A percentile compares a stretch with the other conserved stretches of the same genome.
phyloP scores from a whole-genome alignment of 2,888 invertebrate genomes.

The Sinohyriopsis cumingii region DNA sequence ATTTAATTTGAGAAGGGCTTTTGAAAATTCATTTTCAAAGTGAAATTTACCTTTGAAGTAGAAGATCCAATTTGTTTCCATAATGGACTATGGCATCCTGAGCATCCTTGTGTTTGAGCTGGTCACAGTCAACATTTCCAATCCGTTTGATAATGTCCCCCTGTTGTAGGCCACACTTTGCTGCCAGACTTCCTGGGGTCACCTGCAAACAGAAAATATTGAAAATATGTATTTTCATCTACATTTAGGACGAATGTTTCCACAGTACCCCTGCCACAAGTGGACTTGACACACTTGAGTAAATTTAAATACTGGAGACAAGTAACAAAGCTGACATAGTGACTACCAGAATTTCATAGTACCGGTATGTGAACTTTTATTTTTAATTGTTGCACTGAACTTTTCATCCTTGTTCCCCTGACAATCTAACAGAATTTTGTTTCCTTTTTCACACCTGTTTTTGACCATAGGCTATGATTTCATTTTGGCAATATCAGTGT shows the following conservation, averaged over 20 bases:
- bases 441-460: too few relatives aligned
- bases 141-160: conserved; percentile 70
- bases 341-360: not conserved
- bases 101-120: conserved; percentile 68
- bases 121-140: conserved; percentile 57
- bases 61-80: conserved; percentile 68
- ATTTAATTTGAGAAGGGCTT: too few relatives aligned
- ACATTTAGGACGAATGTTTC: too few relatives aligned
- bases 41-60: conserved; percentile 62
- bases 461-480: too few relatives aligned
- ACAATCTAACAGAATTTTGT: too few relatives aligned
- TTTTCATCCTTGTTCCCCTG: not conserved
- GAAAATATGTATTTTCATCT: too few relatives aligned
- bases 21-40: too few relatives aligned
- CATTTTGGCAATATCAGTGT: too few relatives aligned
- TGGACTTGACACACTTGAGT: too few relatives aligned
- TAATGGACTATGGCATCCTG: conserved; percentile 66
- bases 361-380: not conserved
- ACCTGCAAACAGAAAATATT: conserved; percentile 53
- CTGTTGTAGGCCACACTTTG: conserved; percentile 68
- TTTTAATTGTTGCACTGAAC: not conserved
- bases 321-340: too few relatives aligned
- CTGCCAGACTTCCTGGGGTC: conserved; percentile 69
- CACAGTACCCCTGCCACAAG: too few relatives aligned
- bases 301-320: too few relatives aligned